A percentile compares a stretch with the other conserved stretches of the same genome.
phyloP scores from a whole-genome alignment of 2,113 vertebrate genomes.

The Mesoclemmys tuberculata region DNA sequence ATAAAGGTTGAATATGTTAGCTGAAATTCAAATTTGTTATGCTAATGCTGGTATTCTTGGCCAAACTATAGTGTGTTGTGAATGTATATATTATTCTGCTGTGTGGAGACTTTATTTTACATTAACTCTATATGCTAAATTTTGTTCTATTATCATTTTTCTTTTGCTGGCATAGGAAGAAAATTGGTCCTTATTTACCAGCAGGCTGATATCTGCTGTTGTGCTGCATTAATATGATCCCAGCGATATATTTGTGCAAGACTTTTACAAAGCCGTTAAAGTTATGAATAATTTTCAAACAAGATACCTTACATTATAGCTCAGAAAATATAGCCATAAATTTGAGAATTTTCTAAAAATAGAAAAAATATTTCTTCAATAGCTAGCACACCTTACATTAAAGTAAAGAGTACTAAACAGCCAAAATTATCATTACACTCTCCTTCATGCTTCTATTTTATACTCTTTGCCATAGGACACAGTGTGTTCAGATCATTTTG shows the following conservation, averaged over 20 bases:
- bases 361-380: neutral
- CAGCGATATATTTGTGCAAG: neutral
- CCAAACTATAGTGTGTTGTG: neutral
- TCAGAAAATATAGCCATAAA: neutral
- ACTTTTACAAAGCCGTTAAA: neutral
- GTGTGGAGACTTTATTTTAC: neutral
- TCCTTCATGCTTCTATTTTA: constrained; percentile 1
- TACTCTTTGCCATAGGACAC: neutral
- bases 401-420: neutral
- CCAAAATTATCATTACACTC: neutral
- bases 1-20: neutral
- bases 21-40: neutral
- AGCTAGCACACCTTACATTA: neutral
- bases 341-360: constrained; percentile 2
- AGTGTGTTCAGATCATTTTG: constrained; percentile 9
- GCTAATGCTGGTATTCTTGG: neutral
- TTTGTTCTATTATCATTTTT: neutral
- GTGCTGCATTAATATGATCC: neutral
- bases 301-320: neutral
- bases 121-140: neutral
- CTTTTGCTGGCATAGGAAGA: neutral
- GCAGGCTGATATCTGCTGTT: neutral
- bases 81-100: neutral
- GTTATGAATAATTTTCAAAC: neutral
- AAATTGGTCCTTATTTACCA: neutral